Conservation (phyloP, 2,888 invertebrate species). For the Trichacis sp. region DNA sequence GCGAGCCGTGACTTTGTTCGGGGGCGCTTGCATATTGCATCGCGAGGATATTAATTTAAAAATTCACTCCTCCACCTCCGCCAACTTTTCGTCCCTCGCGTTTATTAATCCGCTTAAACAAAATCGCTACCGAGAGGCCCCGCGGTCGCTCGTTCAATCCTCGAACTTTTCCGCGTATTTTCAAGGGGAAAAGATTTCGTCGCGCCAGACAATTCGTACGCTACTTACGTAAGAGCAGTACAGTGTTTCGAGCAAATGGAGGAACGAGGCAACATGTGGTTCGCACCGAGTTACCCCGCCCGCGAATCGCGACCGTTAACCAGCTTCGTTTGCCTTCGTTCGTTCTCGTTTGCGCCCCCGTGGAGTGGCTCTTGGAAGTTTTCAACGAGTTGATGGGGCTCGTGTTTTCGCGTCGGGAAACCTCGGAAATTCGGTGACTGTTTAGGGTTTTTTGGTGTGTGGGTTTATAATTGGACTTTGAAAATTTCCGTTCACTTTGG, state of each 20-base stretch:
- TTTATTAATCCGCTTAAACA: slow-evolving; percentile 8
- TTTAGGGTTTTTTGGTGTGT: too few relatives aligned
- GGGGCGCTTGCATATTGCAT: slow-evolving; percentile 26
- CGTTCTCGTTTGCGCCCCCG: neutral
- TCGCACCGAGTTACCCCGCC: slow-evolving; percentile 49
- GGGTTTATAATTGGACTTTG: too few relatives aligned
- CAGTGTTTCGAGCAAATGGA: slow-evolving; percentile 13
- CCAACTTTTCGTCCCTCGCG: neutral
- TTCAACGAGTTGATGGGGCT: too few relatives aligned
- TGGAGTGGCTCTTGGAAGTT: too few relatives aligned
- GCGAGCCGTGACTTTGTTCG: slow-evolving; percentile 48
- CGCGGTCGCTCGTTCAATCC: neutral
- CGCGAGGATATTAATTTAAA: slow-evolving; percentile 21
- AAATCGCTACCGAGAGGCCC: neutral
- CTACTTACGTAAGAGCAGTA: slow-evolving; percentile 26
- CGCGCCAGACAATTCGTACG: slow-evolving; percentile 49
- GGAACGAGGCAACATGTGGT: slow-evolving; percentile 56
- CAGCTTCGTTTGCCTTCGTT: slow-evolving; percentile 16
- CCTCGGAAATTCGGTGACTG: too few relatives aligned
- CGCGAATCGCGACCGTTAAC: slow-evolving; percentile 19
- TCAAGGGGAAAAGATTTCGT: slow-evolving; percentile 27
- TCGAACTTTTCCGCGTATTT: neutral
- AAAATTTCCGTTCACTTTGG: too few relatives aligned
- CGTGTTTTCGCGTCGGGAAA: too few relatives aligned
- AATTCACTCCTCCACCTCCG: slow-evolving; percentile 14